phyloP scores from a whole-genome alignment of 2,888 invertebrate species.

The Napeogenes inachia region DNA sequence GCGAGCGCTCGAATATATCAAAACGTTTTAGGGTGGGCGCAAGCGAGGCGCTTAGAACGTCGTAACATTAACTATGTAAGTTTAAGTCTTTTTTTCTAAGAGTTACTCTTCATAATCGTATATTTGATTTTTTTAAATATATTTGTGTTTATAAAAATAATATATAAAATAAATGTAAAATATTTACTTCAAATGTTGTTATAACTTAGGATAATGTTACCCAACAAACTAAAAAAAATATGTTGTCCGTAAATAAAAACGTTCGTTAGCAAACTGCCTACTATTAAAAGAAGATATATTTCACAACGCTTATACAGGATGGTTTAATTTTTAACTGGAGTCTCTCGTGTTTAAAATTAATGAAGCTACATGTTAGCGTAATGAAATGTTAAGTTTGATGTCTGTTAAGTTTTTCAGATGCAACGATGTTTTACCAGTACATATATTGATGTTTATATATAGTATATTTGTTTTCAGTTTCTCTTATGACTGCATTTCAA shows the following conservation, averaged over 20 bases:
- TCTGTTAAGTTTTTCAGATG: slow-evolving; percentile 34
- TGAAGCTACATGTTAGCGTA: slow-evolving; percentile 37
- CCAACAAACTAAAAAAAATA: background rate
- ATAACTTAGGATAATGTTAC: background rate
- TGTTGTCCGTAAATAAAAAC: slow-evolving; percentile 1
- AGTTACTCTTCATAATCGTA: too few species aligned
- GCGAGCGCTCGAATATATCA: slow-evolving; percentile 32
- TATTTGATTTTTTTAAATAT: too few species aligned
- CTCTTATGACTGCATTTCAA: background rate
- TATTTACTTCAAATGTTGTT: too few species aligned
- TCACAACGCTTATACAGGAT: slow-evolving; percentile 32
- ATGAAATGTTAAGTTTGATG: slow-evolving; percentile 40
- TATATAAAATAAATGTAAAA: too few species aligned
- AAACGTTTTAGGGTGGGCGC: slow-evolving; percentile 21
- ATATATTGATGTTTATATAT: too few species aligned
- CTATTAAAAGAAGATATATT: slow-evolving; percentile 32
- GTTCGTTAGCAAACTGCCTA: slow-evolving; percentile 14
- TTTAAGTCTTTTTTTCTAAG: too few species aligned
- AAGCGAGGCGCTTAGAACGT: slow-evolving; percentile 15
- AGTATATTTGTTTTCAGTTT: background rate
- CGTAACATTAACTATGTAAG: background rate
- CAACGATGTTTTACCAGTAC: slow-evolving; percentile 15
- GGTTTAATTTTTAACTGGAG: slow-evolving; percentile 40
- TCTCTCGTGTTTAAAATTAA: slow-evolving; percentile 37
- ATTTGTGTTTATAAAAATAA: too few species aligned